Percentiles rank a stretch among this genome's conserved stretches.
phyloP scores from a whole-genome alignment of 2,888 invertebrate genomes.

The Acrocyrtus sp. region DNA sequence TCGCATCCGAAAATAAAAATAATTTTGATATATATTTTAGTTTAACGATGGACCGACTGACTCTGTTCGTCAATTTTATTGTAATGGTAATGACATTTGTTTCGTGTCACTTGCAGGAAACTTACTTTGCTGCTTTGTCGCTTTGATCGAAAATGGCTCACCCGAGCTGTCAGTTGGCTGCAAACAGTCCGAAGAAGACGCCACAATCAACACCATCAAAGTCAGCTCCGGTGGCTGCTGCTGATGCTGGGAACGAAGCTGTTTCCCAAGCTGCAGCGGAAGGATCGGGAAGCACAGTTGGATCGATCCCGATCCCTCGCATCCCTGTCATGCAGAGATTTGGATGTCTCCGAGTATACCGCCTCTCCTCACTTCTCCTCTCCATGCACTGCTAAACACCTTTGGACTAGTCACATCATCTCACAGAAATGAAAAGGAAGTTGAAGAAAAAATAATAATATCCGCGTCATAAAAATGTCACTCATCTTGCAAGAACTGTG shows the following conservation, averaged over 20 bases:
- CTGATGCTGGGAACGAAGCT: constrained; percentile 27
- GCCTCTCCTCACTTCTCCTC: constrained; percentile 59
- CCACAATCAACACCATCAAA: constrained; percentile 61
- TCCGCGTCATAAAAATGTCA: constrained; percentile 18
- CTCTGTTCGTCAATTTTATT: too few relatives aligned
- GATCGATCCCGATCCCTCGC: constrained; percentile 52
- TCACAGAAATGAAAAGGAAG: not conserved
- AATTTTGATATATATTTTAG: too few relatives aligned
- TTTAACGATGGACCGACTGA: too few relatives aligned
- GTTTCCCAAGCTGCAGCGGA: constrained; percentile 34
- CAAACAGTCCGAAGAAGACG: constrained; percentile 61
- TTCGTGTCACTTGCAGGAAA: too few relatives aligned
- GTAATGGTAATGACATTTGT: too few relatives aligned
- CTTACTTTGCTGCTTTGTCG: too few relatives aligned
- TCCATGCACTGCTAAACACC: constrained; percentile 60
- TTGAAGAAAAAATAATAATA: not conserved
- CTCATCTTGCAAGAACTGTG: too few relatives aligned
- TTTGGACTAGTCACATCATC: constrained; percentile 26
- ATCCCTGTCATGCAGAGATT: constrained; percentile 60
- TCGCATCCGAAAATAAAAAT: too few relatives aligned
- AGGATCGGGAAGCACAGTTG: constrained; percentile 41
- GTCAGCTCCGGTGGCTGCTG: constrained; percentile 38
- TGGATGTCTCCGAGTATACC: constrained; percentile 60
- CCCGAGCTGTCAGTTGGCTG: constrained; percentile 60
- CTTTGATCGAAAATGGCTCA: constrained; percentile 62